These are phyloP conservation scores for Gymnothorax javanicus DNA, from an alignment of 2,797 vertebrate species.

Conservation along the genomic window DNA sequence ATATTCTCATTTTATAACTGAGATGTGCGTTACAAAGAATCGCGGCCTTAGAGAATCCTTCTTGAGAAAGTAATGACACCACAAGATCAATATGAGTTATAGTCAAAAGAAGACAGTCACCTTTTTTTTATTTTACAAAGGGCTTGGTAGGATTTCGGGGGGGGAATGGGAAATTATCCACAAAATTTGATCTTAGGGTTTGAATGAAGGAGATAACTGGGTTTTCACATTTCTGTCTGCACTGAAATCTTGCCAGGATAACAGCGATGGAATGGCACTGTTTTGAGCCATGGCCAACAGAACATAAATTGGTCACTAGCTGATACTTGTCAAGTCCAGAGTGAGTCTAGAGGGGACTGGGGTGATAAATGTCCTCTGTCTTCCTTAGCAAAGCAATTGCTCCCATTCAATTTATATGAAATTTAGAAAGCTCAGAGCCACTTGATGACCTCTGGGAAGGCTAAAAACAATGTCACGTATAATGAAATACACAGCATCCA, in stretches of 20 bases:
- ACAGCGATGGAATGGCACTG: not conserved
- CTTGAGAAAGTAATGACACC: conserved; percentile 23
- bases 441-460: not conserved
- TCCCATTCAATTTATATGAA: conserved; percentile 40
- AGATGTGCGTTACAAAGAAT: conserved; percentile 27
- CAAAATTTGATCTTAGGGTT: not conserved
- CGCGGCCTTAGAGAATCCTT: conserved; percentile 27
- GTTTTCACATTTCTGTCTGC: conserved; percentile 38
- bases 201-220: conserved; percentile 29
- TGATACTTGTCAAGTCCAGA: conserved; percentile 41
- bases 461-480: conserved; percentile 9
- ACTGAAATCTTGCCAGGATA: conserved; percentile 16
- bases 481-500: conserved; percentile 21
- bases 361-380: conserved; percentile 45
- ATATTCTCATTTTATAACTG: conserved; percentile 29
- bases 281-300: conserved; percentile 36
- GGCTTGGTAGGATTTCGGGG: not conserved
- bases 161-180: not conserved
- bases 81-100: conserved; percentile 22
- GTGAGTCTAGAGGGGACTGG: conserved; percentile 37
- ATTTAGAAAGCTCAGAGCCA: conserved; percentile 25
- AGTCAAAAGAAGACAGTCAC: not conserved
- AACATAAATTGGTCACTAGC: conserved; percentile 46
- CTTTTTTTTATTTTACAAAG: conserved; percentile 16
- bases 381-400: conserved; percentile 43